Base-by-base conservation (phyloP, 35 echinoderm and acorn worm species). In the Acanthaster planci region DNA sequence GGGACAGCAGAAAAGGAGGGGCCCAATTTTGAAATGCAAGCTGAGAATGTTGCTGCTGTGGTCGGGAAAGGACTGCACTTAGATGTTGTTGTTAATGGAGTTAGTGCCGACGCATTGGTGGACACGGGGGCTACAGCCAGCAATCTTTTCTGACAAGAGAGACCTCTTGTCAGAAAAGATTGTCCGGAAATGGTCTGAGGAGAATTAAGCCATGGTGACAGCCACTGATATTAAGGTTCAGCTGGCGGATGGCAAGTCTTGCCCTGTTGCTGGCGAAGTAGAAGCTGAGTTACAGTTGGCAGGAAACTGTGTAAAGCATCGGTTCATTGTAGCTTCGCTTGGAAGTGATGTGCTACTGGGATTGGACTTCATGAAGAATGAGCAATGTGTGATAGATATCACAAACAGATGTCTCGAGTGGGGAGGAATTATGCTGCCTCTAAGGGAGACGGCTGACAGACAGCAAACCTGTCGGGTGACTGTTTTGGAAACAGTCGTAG, bases 331-430 rank as follows among this genome's bases (percentile, higher is more conserved):
- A 8, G 80, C 50, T 30, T 32, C 30, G 8, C 27, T 82, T 8
- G 55, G 37, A 2, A 57, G 56, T 32, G 80, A 82, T 56, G 80
- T 37, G 9, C 15, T 56, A 58, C 37, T 82, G 5, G 80, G 80
- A 58, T 32, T 82, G 52, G 80, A 82, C 36, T 82, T 82, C 34
- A 53, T 82, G 80, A 55, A 58, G 16, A 36, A 55, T 10, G 19
- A 51, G 15, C 47, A 42, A 29, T 82, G 80, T 56, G 52, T 82
- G 16, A 82, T 82, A 55, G 52, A 82, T 19, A 51, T 82, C 1
- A 17, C 22, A 14, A 82, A 82, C 7, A 4, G 36, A 38, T 47
- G 55, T 32, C 40, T 82, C 16, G 23, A 57, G 31, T 82, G 51
- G 27, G 80, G 52, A 82, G 80, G 55, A 26, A 1, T 55, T 4